Base-by-base conservation (phyloP, 1,140 invertebrate genomes). In the Anagrus nilaparvatae region DNA sequence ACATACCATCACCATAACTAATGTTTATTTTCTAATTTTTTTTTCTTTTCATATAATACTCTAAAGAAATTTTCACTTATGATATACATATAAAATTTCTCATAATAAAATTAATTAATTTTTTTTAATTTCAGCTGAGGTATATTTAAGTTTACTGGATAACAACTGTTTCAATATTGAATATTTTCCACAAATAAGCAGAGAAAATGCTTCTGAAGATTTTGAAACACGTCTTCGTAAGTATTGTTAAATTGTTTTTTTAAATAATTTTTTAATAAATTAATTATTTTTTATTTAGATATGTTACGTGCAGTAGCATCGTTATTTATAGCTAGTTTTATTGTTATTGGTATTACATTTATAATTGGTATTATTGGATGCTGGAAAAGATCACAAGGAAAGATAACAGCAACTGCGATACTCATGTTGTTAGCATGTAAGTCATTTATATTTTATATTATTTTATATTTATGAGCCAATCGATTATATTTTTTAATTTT, bases 141-240 rank as follows among this genome's bases (percentile, higher is more conserved):
- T 85, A 23, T 94, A 95, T 61, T 66, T 92, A 52, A 93, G 88
- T 39, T 89, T 89, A 0, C 86, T 92, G 38, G 90, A 95, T 66
- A 94, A 90, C 2, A 86, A 93, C 65, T 95, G 90, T 66, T 87
- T 83, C 64, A 94, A 93, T 70, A 82, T 95, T 52, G 86, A 94
- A 64, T 95, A 95, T 65, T 92, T 87, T 90, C 49, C 83, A 85
- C 6, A 82, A 87, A 87, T 57, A 74, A 81, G 50, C 87, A 84
- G 8, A 79, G 81, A 56, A 75, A 77, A 40, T 84, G 88, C 48
- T 79, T n/a, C 78, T 2, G 83, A 88, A 44, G 84, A 88, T 54
- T 81, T 84, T 30, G 87, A 87, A 81, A 81, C 84, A 46, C 78
- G 84, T 73, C 70, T 84, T 46, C 80, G 82, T 85, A 74, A 79